Percentiles rank a stretch among this genome's conserved stretches.
These are phyloP conservation scores for Phrynocephalus vlangalii DNA, from an alignment of 2,797 vertebrate species.

Conservation along the genomic window DNA sequence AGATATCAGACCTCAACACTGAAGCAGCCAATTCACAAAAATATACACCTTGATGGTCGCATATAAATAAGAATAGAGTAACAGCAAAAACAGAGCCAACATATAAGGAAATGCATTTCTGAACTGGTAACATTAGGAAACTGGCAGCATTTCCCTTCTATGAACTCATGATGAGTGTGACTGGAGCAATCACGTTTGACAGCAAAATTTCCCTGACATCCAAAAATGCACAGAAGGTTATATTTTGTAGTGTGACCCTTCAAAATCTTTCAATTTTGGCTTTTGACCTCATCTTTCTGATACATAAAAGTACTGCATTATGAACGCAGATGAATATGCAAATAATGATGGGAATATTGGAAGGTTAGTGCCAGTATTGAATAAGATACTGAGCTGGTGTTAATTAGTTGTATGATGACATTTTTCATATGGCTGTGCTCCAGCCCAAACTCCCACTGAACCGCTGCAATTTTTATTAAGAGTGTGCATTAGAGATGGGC, in stretches of 20 bases:
- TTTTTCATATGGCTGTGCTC: conserved; percentile 32
- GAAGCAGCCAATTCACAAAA: conserved; percentile 25
- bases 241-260: conserved; percentile 34
- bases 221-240: conserved; percentile 59
- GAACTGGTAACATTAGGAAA: conserved; percentile 40
- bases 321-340: conserved; percentile 51
- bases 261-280: conserved; percentile 60
- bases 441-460: conserved; percentile 2
- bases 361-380: conserved; percentile 42
- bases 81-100: conserved; percentile 25
- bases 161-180: conserved; percentile 58
- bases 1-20: conserved; percentile 10
- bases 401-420: conserved; percentile 55
- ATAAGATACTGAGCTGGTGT: conserved; percentile 28
- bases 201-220: conserved; percentile 52
- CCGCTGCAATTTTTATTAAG: conserved; percentile 31
- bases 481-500: not conserved
- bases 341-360: conserved; percentile 45
- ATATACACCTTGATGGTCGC: conserved; percentile 47
- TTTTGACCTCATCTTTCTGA: conserved; percentile 61
- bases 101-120: conserved; percentile 33
- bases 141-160: not conserved
- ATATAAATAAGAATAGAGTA: conserved; percentile 22
- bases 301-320: conserved; percentile 31
- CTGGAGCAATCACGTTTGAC: conserved; percentile 55